Percentiles rank a stretch among this genome's conserved stretches.
Evolutionary conservation across 2,888 invertebrate genomes (phyloP).

Genomic region (Seira sanloemensis): DNA sequence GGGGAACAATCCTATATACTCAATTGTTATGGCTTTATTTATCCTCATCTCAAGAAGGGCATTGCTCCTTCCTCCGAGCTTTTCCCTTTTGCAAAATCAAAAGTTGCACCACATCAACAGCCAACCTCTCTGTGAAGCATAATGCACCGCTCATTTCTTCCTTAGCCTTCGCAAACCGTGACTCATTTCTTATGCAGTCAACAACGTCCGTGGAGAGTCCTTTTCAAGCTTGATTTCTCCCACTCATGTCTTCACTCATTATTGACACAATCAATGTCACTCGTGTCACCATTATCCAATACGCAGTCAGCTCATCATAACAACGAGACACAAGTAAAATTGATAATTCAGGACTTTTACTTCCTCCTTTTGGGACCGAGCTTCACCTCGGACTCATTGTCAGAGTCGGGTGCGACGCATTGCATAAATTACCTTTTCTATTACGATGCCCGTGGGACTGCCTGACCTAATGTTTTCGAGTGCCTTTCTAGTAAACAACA

Average conservation of each 20-base stretch:
- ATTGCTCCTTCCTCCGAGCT: background rate
- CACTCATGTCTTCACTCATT: constrained; percentile 29
- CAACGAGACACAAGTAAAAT: too few relatives aligned
- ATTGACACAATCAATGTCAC: constrained; percentile 60
- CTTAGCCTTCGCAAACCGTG: background rate
- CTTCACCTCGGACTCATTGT: too few relatives aligned
- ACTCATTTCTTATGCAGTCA: background rate
- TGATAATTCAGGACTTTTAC: too few relatives aligned
- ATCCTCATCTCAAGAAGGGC: constrained; percentile 1
- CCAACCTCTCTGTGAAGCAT: background rate
- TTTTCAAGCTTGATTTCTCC: background rate
- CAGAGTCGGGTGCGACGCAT: too few relatives aligned
- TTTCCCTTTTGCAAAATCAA: background rate
- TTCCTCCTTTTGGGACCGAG: too few relatives aligned
- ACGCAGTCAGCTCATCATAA: too few relatives aligned
- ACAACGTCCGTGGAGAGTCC: background rate
- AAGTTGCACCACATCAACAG: background rate
- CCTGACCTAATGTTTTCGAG: too few relatives aligned
- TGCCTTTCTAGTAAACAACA: too few relatives aligned
- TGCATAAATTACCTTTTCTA: too few relatives aligned
- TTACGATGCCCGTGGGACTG: too few relatives aligned
- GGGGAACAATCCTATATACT: background rate
- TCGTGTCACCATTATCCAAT: constrained; percentile 33
- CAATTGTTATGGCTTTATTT: background rate
- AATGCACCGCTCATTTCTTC: background rate